phyloP scores from a whole-genome alignment of 1,140 invertebrate species.

The Dermatophagoides farinae region DNA sequence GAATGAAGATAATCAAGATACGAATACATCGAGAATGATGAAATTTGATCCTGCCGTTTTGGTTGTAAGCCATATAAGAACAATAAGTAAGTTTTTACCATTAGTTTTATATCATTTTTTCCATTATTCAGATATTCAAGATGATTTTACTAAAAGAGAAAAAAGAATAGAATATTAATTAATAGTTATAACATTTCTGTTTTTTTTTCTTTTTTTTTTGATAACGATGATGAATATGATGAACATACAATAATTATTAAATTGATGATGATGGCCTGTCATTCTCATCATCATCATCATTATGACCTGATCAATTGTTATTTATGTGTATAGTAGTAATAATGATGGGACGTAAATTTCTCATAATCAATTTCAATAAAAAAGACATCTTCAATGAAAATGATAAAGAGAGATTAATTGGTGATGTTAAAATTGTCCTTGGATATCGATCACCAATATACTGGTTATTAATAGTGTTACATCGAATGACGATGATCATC shows the following conservation, averaged over 20 bases:
- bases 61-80: background rate
- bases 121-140: no score
- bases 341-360: background rate
- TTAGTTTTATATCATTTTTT: background rate
- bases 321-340: background rate
- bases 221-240: background rate
- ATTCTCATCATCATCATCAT: background rate
- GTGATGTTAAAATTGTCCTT: background rate
- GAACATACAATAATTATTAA: background rate
- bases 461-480: no score
- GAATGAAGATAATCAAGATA: constrained; percentile 7
- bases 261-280: background rate
- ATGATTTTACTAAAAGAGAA: no score
- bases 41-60: background rate
- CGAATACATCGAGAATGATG: background rate
- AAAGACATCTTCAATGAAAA: no score
- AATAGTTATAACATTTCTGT: no score
- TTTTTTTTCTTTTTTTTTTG: background rate
- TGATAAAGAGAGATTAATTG: background rate
- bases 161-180: no score
- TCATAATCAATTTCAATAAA: no score
- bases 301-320: background rate
- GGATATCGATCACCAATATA: no score
- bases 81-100: background rate
- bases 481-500: no score